Evolutionary conservation across 2,888 invertebrate species (phyloP).

Genomic region (Stenichneumon culpator): DNA sequence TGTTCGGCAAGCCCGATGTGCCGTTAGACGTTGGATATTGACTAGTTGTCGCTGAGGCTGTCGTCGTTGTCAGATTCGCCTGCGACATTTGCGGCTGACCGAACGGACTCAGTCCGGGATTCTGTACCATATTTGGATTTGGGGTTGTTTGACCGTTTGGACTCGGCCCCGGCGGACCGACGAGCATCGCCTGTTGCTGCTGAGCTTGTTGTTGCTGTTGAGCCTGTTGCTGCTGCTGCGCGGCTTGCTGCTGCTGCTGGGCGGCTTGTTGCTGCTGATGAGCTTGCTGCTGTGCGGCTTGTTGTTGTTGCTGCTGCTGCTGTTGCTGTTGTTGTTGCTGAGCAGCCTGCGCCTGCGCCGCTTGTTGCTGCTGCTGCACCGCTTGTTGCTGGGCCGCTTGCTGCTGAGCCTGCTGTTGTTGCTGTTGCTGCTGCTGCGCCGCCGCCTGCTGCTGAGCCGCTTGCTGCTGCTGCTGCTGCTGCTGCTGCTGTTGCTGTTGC

Average conservation of each 20-base stretch:
- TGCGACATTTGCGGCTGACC: constrained; percentile 88
- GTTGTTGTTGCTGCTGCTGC: constrained; percentile 70
- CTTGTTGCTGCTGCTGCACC: constrained; percentile 82
- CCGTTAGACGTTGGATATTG: constrained; percentile 88
- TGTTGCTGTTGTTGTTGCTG: constrained; percentile 75
- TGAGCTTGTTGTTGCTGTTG: constrained; percentile 82
- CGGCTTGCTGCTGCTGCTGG: constrained; percentile 79
- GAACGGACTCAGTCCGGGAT: constrained; percentile 91
- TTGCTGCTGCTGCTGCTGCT: constrained; percentile 77
- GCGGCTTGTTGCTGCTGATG: constrained; percentile 77
- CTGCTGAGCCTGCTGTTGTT: constrained; percentile 74
- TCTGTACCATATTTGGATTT: constrained; percentile 87
- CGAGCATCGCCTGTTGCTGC: constrained; percentile 88
- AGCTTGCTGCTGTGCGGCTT: constrained; percentile 73
- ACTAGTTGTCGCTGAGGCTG: constrained; percentile 87
- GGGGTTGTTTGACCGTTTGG: constrained; percentile 89
- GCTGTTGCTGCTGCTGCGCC: constrained; percentile 72
- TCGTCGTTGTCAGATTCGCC: constrained; percentile 86
- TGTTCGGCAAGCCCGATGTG: constrained; percentile 85
- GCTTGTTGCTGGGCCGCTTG: constrained; percentile 78
- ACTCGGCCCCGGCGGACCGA: constrained; percentile 92
- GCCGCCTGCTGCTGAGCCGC: constrained; percentile 54
- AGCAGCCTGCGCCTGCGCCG: constrained; percentile 80
- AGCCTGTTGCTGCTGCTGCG: constrained; percentile 70
- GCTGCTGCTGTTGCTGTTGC: constrained; percentile 71